Evolutionary conservation across 2,888 invertebrate genomes (phyloP), one percentile per base, ranked within the genome.

Genomic region (Lagria hirta): DNA sequence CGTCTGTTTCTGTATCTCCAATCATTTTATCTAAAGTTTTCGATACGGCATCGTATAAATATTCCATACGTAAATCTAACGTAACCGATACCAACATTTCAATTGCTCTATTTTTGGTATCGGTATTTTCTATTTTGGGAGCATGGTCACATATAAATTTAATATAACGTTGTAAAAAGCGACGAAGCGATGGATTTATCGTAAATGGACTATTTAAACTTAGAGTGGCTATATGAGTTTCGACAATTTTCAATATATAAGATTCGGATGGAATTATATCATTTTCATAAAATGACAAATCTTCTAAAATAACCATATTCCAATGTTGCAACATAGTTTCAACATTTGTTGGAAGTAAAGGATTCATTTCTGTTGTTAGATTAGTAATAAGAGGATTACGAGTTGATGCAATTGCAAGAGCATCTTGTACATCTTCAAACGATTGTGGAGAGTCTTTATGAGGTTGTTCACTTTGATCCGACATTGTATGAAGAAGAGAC

Each of bases 221-320:
- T 7, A 86, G 69, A 1, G 81, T 79, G 24, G 78, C 76, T 37
- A 83, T 74, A 60, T 86, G 85, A 14, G 80, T 77, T 49, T 77
- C 79, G 18, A 89, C 81, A 3, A 90, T 81, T 36, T 82, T 81
- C n/a, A 88, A 75, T 2, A 90, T 81, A 53, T 87, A 89, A 58
- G 85, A 88, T 66, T 92, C 91, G 0, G 86, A 84, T 7, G 91
- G 90, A 51, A 91, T 84, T 20, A 88, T 82, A 64, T 91, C 88
- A 49, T 81, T 81, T 20, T 83, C 77, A 70, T 83, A 87, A 11
- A 82, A 81, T 20, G 79, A 77, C 35, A 80, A 78, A 48, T 80
- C 81, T 40, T 77, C 73, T 17, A 78, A 70, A 20, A 68, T 70
- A 21, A 74, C 75, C 3, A 71, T 70, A 58, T 78, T 81, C 82